These are phyloP conservation scores for Dendropsophus ebraccatus DNA, from an alignment of 2,113 vertebrate species.

Conservation along the genomic window DNA sequence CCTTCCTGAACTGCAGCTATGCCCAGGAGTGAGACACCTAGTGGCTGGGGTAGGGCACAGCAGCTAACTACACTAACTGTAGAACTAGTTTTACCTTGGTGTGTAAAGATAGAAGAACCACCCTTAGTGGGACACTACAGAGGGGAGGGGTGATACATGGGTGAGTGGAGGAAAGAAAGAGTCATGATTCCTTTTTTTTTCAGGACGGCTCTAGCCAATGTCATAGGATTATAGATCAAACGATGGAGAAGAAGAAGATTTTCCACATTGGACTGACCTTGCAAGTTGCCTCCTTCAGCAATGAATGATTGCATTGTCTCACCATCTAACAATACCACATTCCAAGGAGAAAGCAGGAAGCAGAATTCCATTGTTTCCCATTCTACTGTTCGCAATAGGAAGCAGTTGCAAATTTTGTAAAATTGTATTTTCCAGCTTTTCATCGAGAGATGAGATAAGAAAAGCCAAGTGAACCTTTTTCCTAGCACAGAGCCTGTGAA, in stretches of 20 bases:
- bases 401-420: background rate
- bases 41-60: no score
- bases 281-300: background rate
- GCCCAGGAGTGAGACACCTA: no score
- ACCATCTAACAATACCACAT: background rate
- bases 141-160: no score
- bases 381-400: background rate
- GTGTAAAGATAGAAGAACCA: no score
- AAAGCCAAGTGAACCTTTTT: background rate
- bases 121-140: no score
- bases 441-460: background rate
- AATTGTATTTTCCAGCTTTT: slow-evolving; percentile 18
- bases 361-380: background rate
- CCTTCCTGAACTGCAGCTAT: no score
- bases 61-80: no score
- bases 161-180: no score
- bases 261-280: background rate
- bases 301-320: background rate
- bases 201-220: no score
- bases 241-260: background rate
- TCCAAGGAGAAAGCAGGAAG: background rate
- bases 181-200: no score
- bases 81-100: no score
- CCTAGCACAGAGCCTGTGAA: background rate
- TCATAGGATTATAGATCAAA: no score